Evolutionary conservation across 2,797 vertebrate genomes (phyloP).

Genomic region (Lutjanus argentimaculatus): DNA sequence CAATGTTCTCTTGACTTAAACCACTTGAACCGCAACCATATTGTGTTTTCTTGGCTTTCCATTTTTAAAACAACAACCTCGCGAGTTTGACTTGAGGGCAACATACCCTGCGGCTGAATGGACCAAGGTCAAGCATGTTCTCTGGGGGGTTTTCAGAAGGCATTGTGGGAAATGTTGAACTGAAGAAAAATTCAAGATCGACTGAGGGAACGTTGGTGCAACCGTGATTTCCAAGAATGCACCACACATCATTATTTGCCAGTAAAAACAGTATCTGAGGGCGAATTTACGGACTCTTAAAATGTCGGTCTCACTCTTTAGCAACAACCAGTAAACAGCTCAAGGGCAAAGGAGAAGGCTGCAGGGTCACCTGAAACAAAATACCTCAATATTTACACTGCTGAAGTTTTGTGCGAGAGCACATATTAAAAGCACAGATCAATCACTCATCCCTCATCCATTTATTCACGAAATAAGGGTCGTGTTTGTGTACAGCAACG

Average conservation of each 20-base stretch:
- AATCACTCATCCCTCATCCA: constrained; percentile 43
- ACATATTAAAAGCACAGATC: background rate
- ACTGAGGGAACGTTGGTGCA: background rate
- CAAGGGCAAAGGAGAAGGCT: constrained; percentile 27
- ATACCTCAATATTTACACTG: constrained; percentile 51
- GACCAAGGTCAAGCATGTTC: background rate
- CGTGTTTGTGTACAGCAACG: constrained; percentile 54
- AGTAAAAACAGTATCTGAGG: background rate
- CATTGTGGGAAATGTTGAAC: background rate
- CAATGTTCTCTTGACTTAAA: constrained; percentile 8
- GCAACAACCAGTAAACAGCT: constrained; percentile 1
- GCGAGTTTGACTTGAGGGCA: constrained; percentile 6
- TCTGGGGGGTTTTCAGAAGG: background rate
- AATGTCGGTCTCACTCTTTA: background rate
- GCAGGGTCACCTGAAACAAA: constrained; percentile 36
- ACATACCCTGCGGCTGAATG: constrained; percentile 7
- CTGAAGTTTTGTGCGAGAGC: constrained; percentile 7
- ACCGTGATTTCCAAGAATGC: background rate
- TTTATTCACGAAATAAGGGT: constrained; percentile 8
- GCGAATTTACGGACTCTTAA: constrained; percentile 11
- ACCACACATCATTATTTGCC: background rate
- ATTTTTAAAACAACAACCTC: constrained; percentile 12
- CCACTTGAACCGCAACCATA: background rate
- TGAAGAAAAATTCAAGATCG: background rate
- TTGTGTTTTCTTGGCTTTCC: constrained; percentile 1